Base-by-base conservation (phyloP, 2,888 invertebrate genomes). In the Oegoconia quadripuncta region DNA sequence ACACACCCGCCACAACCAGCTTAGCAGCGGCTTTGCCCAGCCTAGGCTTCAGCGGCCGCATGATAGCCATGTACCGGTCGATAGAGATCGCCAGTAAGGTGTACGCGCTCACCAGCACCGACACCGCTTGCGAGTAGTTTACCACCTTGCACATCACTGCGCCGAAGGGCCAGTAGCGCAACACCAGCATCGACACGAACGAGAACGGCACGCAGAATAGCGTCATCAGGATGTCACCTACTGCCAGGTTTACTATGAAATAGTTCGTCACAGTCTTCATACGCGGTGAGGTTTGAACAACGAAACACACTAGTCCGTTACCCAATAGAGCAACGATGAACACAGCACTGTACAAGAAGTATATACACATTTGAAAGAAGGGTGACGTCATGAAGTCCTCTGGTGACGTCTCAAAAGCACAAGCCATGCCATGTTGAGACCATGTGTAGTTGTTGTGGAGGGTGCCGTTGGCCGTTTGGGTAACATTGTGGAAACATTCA, bases 221-320 rank as follows among this genome's bases (percentile, higher is more conserved):
- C 0, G 96, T 94, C 93, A 97, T 96, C 39, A 97, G 80, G 43
- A 97, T 92, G 70, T 97, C 97, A 26, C 97, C 95, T 25, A 96
- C 89, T 0, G 97, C 96, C 49, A 97, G 84, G 74, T 95, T 95
- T 65, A 95, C 93, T 64, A 97, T 95, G 74, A 97, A 97, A 75
- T 91, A 95, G 75, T 97, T 97, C 27, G 97, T 97, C 2, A 97
- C 96, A 0, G 96, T 97, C 58, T 94, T 91, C 96, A 97, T 97
- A 25, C 95, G 90, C 0, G 95, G 93, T 9, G 93, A 93, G 3
- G 92, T 91, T 49, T 93, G 89, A 1, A 97, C 96, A 15, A 97
- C 94, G 72, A 94, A 96, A 72, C 96, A 96, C 14, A 97, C 96
- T 32, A 93, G 88, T 34, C 92, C 92, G 63, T 95, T 95, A 11